phyloP scores from a whole-genome alignment of 2,888 invertebrate species.

The Cartodere bifasciata region DNA sequence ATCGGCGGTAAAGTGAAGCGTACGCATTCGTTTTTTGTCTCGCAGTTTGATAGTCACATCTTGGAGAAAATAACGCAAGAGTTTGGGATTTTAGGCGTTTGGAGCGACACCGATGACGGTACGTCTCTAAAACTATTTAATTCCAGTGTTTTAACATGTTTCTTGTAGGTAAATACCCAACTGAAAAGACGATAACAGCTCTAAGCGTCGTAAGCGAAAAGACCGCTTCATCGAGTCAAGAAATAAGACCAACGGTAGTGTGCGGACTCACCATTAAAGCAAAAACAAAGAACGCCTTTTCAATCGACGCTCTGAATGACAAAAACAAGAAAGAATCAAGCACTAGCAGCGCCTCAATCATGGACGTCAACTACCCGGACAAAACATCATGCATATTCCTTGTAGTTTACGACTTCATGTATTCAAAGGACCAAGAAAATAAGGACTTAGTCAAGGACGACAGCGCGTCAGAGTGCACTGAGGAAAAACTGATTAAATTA shows the following conservation, averaged over 20 bases:
- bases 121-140: conserved; percentile 12
- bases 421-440: conserved; percentile 37
- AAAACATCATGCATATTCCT: conserved; percentile 39
- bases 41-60: conserved; percentile 33
- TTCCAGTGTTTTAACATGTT: conserved; percentile 3
- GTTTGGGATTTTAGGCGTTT: conserved; percentile 28
- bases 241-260: conserved; percentile 37
- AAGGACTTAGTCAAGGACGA: too few species aligned
- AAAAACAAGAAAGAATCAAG: conserved; percentile 49
- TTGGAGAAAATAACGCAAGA: conserved; percentile 33
- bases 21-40: conserved; percentile 45
- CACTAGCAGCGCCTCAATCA: conserved; percentile 23
- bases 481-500: too few species aligned
- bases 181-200: conserved; percentile 34
- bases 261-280: conserved; percentile 36
- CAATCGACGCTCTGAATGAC: conserved; percentile 65
- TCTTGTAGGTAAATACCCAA: conserved; percentile 28
- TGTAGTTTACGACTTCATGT: conserved; percentile 58
- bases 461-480: too few species aligned
- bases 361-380: conserved; percentile 21
- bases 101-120: conserved; percentile 29
- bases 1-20: conserved; percentile 65
- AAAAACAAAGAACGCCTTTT: conserved; percentile 13
- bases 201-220: conserved; percentile 34
- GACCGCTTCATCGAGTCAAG: conserved; percentile 4